phyloP scores from a whole-genome alignment of 2,797 vertebrate species.

The Simalia tracyae region DNA sequence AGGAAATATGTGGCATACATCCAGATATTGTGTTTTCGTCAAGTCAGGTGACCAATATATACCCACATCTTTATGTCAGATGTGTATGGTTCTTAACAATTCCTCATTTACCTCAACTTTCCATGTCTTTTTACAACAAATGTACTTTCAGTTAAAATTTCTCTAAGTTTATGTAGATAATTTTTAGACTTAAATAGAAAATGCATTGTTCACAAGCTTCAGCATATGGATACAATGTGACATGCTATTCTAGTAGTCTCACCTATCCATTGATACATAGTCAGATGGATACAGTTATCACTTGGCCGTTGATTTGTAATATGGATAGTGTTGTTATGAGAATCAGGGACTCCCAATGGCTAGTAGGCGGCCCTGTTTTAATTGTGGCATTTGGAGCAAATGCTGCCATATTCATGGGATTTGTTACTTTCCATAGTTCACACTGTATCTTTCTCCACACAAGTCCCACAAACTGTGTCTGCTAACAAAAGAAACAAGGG shows the following conservation, averaged over 20 bases:
- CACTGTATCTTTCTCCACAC: not conserved
- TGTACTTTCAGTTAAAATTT: not conserved
- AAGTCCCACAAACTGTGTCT: not conserved
- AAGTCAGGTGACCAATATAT: not conserved
- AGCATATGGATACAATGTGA: not conserved
- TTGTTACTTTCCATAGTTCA: not conserved
- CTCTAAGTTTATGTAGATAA: not conserved
- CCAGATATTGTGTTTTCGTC: not conserved
- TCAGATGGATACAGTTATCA: not conserved
- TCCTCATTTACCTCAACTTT: not conserved
- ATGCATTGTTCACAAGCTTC: constrained; percentile 1
- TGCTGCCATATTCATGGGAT: not conserved
- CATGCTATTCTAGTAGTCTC: not conserved
- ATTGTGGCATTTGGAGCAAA: not conserved
- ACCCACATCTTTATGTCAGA: not conserved
- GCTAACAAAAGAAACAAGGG: not conserved
- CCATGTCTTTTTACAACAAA: not conserved
- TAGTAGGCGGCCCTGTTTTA: not conserved
- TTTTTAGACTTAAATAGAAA: not conserved
- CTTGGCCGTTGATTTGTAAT: not conserved
- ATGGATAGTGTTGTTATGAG: not conserved
- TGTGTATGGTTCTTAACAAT: not conserved
- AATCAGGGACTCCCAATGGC: not conserved
- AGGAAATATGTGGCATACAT: not conserved
- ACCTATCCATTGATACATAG: not conserved